Evolutionary conservation across 2,113 vertebrate species (phyloP).

Genomic region (Sinosuthora webbiana): DNA sequence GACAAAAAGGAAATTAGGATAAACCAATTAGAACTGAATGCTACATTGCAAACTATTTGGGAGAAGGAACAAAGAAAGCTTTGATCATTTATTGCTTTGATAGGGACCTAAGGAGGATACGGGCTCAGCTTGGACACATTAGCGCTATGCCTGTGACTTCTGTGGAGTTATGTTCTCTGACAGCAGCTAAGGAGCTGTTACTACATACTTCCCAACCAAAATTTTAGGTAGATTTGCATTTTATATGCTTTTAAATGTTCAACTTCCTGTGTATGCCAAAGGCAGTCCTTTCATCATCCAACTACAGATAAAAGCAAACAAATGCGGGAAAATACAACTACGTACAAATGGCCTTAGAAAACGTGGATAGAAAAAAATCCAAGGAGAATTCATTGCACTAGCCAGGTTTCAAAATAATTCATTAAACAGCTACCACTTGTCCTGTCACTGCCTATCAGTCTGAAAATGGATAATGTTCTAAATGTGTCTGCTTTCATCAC

Average conservation of each 20-base stretch:
- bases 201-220: neutral
- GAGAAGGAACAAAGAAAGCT: constrained; percentile 46
- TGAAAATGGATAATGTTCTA: constrained; percentile 53
- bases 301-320: constrained; percentile 25
- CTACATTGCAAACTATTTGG: constrained; percentile 8
- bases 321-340: neutral
- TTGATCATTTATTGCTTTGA: constrained; percentile 51
- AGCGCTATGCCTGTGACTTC: neutral
- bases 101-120: neutral
- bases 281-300: neutral
- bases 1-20: constrained; percentile 27
- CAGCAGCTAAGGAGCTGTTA: neutral
- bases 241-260: neutral
- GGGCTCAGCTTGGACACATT: neutral
- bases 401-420: constrained; percentile 43
- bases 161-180: neutral
- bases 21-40: constrained; percentile 30
- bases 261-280: neutral
- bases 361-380: neutral
- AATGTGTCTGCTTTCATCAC: constrained; percentile 29
- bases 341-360: constrained; percentile 28
- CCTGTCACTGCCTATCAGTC: constrained; percentile 36
- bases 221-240: constrained; percentile 15
- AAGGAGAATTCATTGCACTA: neutral
- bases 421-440: constrained; percentile 52